Conservation (phyloP, 2,888 invertebrate genomes). For the Sminthurides aquaticus region DNA sequence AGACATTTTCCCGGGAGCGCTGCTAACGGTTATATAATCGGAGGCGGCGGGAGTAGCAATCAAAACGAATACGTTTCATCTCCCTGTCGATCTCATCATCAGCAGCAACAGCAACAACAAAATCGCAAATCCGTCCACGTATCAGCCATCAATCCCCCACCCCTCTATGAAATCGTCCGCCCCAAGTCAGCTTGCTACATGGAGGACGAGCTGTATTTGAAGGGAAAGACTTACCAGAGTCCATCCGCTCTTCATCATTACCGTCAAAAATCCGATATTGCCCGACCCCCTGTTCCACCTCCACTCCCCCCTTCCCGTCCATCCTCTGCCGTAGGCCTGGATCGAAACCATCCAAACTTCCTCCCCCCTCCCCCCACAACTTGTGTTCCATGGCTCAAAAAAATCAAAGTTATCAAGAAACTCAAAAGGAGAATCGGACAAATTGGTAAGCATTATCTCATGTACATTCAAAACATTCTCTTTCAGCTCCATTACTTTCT, state of each 20-base stretch:
- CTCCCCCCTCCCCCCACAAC: conserved; percentile 3
- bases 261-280: conserved; percentile 6
- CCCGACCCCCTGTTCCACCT: conserved; percentile 8
- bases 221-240: background rate
- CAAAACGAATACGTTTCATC: background rate
- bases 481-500: background rate
- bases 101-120: background rate
- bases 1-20: background rate
- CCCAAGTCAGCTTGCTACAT: conserved; percentile 9
- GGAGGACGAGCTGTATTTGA: background rate
- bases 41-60: background rate
- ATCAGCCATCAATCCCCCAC: background rate
- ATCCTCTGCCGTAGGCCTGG: background rate
- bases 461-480: background rate
- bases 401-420: conserved; percentile 85
- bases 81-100: background rate
- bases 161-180: conserved; percentile 13
- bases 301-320: conserved; percentile 9
- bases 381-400: conserved; percentile 47
- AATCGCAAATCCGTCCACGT: background rate
- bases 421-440: conserved; percentile 75
- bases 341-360: background rate
- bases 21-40: no score
- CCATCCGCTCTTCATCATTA: conserved; percentile 5
- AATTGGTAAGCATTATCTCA: conserved; percentile 58